Base-by-base conservation (phyloP, 2,888 invertebrate genomes). In the Xanthia icteritia region DNA sequence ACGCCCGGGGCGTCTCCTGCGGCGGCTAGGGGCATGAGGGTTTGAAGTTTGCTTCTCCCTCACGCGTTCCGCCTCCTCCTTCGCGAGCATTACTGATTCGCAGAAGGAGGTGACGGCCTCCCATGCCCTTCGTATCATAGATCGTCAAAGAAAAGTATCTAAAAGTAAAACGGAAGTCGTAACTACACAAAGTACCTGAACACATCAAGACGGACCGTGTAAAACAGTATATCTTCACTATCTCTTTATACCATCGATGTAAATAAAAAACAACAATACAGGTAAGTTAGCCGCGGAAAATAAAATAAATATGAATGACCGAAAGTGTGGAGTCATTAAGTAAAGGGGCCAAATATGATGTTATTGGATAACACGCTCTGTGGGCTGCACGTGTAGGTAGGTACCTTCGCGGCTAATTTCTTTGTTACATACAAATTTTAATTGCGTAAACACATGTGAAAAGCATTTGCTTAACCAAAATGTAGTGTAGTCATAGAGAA, bases 241-340 rank as follows among this genome's bases (percentile, higher is more conserved):
- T 82, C 75, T 76, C 31, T 66, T 1, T 31, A 27, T 45, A 65
- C 56, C 73, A 84, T 77, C 80, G 13, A 68, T 63, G 70, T 76
- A 74, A 58, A 70, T 75, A 77, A 76, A 61, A 73, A 76, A 79
- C 73, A 86, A 83, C 77, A 74, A 77, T 77, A 73, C 61, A 63
- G n/a, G 42, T 58, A 58, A 77, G 45, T 75, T 67, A 77, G 36
- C 48, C 78, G 63, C 80, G 61, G 80, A 39, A 84, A 79, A 76
- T 76, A 54, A 66, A 73, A 84, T 82, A 84, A 85, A 79, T 76
- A 79, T 66, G 74, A 76, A 79, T 74, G 82, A 76, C 74, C 58
- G 86, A 86, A 87, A 81, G 82, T 82, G 78, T 66, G 39, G 51
- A 79, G 84, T 77, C 82, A 82, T 87, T 86, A 77, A 73, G 65